Conservation (phyloP, 2,797 vertebrate genomes). For the Sebastes vulpes region DNA sequence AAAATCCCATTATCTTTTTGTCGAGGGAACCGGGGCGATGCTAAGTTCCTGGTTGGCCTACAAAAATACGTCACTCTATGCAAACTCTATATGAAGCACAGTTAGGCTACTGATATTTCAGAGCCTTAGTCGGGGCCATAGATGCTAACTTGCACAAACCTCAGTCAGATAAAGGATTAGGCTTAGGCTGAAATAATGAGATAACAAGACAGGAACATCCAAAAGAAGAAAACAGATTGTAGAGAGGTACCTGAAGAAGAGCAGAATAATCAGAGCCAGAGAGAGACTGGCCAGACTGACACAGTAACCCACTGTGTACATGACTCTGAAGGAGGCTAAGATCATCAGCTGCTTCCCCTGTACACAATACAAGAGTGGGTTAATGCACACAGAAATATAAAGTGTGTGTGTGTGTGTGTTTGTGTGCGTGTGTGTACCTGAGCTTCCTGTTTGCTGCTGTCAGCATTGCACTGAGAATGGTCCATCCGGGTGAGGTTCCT, state of each 20-base stretch:
- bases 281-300: conserved; percentile 83
- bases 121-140: too few species aligned
- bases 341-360: conserved; percentile 80
- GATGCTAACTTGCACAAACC: too few species aligned
- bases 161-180: too few species aligned
- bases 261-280: conserved; percentile 83
- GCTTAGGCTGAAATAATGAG: too few species aligned
- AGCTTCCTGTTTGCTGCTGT: conserved; percentile 42
- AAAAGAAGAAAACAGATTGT: too few species aligned
- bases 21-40: too few species aligned
- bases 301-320: conserved; percentile 90
- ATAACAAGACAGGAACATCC: too few species aligned
- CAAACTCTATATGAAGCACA: too few species aligned
- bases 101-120: too few species aligned
- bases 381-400: not conserved
- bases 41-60: too few species aligned
- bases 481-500: conserved; percentile 82
- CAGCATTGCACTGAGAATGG: conserved; percentile 82
- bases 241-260: conserved; percentile 82
- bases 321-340: conserved; percentile 80
- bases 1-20: too few species aligned
- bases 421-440: conserved; percentile 50
- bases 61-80: too few species aligned
- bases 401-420: not conserved
- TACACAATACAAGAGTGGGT: not conserved